These are phyloP conservation scores for Galerucella calmariensis DNA, from an alignment of 2,888 invertebrate genomes.

Conservation along the genomic window DNA sequence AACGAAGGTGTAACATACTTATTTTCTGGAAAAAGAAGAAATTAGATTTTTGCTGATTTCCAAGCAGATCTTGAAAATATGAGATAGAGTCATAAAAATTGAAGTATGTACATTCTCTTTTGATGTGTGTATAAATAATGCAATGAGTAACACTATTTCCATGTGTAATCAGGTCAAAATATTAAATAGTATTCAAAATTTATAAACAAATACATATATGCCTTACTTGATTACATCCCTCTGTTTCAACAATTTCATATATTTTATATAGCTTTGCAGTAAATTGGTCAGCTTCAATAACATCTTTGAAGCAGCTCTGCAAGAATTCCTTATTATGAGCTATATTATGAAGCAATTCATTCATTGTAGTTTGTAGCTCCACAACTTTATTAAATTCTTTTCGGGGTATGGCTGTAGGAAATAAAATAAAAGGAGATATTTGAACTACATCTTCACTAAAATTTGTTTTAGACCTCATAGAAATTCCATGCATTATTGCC, in stretches of 20 bases:
- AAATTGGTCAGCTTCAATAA: slow-evolving; percentile 88
- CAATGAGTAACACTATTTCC: too few species aligned
- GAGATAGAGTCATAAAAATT: too few species aligned
- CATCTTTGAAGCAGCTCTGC: slow-evolving; percentile 77
- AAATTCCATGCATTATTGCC: slow-evolving; percentile 86
- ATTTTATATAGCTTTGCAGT: slow-evolving; percentile 85
- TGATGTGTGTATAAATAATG: too few species aligned
- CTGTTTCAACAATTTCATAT: slow-evolving; percentile 80
- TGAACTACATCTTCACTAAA: slow-evolving; percentile 77
- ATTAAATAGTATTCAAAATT: slow-evolving; percentile 1
- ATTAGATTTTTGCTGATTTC: not conserved
- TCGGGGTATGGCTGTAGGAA: slow-evolving; percentile 83
- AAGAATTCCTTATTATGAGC: slow-evolving; percentile 84
- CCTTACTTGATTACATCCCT: slow-evolving; percentile 84
- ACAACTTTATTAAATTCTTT: slow-evolving; percentile 80
- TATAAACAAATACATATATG: not conserved
- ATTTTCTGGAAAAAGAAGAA: slow-evolving; percentile 69
- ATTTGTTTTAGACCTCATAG: slow-evolving; percentile 76
- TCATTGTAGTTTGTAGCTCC: slow-evolving; percentile 78
- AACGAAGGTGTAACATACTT: slow-evolving; percentile 88
- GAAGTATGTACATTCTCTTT: too few species aligned
- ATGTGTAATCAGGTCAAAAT: too few species aligned
- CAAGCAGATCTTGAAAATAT: too few species aligned
- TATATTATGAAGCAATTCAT: slow-evolving; percentile 84
- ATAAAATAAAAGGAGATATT: slow-evolving; percentile 82